Evolutionary conservation across 2,113 vertebrate genomes (phyloP).

Genomic region (rat (Rattus norvegicus)): DNA sequence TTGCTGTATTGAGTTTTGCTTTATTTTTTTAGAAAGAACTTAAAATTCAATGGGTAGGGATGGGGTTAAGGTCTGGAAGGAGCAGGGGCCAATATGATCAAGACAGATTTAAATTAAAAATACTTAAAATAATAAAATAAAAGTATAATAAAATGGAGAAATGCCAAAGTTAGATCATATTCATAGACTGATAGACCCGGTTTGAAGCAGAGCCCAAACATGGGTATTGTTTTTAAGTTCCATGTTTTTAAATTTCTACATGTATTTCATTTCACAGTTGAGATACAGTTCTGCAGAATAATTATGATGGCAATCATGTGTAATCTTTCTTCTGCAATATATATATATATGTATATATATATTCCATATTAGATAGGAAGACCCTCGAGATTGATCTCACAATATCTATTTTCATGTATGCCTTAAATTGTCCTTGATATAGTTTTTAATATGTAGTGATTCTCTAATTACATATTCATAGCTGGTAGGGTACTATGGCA

Average conservation of each 20-base stretch:
- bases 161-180: not conserved
- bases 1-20: not conserved
- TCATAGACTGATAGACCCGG: not conserved
- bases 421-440: not conserved
- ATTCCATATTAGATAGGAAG: not conserved
- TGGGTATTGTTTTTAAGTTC: not conserved
- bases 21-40: not conserved
- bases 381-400: not conserved
- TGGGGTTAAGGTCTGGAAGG: not conserved
- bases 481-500: not conserved
- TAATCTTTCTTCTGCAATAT: not conserved
- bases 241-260: not conserved
- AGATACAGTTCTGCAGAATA: conserved; percentile 20
- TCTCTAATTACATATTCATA: not conserved
- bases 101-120: not conserved
- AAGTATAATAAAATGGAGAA: not conserved
- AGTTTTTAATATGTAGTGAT: not conserved
- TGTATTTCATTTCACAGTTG: not conserved
- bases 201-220: not conserved
- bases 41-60: not conserved
- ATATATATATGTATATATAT: not conserved
- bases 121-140: not conserved
- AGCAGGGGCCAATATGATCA: not conserved
- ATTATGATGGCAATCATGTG: not conserved
- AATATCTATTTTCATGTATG: not conserved